These are phyloP conservation scores for Nasonia vitripennis DNA, from an alignment of 1,140 invertebrate genomes.

Conservation along the genomic window DNA sequence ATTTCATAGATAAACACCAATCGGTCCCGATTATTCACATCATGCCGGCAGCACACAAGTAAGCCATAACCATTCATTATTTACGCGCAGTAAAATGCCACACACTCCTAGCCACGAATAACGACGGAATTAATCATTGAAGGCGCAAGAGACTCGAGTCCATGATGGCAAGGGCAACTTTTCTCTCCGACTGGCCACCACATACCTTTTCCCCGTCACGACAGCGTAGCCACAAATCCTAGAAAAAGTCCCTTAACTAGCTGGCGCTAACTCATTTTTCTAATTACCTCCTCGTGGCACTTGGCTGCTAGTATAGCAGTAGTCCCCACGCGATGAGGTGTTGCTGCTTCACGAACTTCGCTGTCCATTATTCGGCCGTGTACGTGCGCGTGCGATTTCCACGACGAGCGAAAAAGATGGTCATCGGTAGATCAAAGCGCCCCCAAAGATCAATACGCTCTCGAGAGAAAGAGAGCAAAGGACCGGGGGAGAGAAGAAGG, in stretches of 20 bases:
- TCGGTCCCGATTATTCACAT: neutral
- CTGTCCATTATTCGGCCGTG: conserved; percentile 21
- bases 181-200: neutral
- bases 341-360: neutral
- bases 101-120: neutral
- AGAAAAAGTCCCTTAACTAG: conserved; percentile 45
- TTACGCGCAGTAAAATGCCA: neutral
- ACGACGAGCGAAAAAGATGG: conserved; percentile 58
- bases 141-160: neutral
- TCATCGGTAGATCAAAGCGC: conserved; percentile 71
- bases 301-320: neutral
- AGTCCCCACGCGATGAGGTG: neutral
- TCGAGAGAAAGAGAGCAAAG: conserved; percentile 56
- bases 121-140: conserved; percentile 38
- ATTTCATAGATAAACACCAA: neutral
- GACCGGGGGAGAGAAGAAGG: conserved; percentile 40
- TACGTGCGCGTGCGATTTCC: conserved; percentile 13
- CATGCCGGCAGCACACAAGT: neutral
- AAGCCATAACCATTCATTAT: conserved; percentile 17
- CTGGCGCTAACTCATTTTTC: conserved; percentile 71
- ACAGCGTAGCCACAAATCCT: conserved; percentile 21
- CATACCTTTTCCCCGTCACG: neutral
- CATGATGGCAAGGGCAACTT: neutral
- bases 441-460: conserved; percentile 70
- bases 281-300: conserved; percentile 67